These are phyloP conservation scores for Lepetodrilus schrolli DNA, from an alignment of 2,888 invertebrate genomes.

Conservation along the genomic window DNA sequence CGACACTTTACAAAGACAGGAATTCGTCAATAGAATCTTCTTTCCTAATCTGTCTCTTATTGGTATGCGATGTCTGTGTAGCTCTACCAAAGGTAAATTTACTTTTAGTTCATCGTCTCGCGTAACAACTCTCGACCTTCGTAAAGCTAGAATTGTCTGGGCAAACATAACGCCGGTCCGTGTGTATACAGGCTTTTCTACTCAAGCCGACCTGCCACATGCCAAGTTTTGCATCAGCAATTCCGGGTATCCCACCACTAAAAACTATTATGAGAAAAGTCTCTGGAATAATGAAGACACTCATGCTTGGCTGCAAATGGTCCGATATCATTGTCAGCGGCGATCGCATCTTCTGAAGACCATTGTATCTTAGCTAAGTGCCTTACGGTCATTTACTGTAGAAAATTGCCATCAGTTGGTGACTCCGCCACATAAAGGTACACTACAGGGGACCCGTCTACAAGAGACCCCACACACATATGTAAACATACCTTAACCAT, in stretches of 20 bases:
- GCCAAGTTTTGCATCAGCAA: background rate
- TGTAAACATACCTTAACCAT: constrained; percentile 10
- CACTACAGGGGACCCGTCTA: background rate
- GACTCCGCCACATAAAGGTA: constrained; percentile 23
- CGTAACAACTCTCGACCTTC: constrained; percentile 3
- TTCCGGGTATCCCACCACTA: background rate
- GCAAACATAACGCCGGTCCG: background rate
- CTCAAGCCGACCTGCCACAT: background rate
- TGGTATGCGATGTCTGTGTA: background rate
- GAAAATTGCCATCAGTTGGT: background rate
- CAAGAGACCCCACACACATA: constrained; percentile 9
- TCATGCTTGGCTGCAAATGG: background rate
- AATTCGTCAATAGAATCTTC: background rate
- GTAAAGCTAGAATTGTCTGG: constrained; percentile 6
- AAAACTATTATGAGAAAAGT: background rate
- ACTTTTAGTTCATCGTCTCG: background rate
- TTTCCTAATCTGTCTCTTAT: background rate
- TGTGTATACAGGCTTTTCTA: background rate
- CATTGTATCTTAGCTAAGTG: background rate
- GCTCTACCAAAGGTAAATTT: constrained; percentile 8
- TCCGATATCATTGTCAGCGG: background rate
- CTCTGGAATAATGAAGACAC: background rate
- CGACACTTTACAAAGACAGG: constrained; percentile 7
- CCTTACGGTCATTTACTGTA: constrained; percentile 8
- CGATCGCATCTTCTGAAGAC: background rate